These are phyloP conservation scores for Drusus annulatus DNA, from an alignment of 1,140 invertebrate species.

Conservation along the genomic window DNA sequence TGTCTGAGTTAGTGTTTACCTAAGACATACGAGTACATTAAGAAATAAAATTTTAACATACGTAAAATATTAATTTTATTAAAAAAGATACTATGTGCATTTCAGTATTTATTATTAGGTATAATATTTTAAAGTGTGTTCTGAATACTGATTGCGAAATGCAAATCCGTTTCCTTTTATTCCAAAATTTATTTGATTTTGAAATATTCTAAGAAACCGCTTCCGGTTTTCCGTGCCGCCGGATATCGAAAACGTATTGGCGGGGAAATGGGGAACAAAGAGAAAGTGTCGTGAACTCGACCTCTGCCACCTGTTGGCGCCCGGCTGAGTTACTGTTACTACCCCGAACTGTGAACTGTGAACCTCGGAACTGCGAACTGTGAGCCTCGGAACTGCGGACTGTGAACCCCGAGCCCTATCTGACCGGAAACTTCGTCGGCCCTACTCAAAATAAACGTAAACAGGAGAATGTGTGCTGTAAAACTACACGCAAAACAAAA, in stretches of 20 bases:
- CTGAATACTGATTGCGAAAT: no score
- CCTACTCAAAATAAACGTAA: background rate
- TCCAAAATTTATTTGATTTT: background rate
- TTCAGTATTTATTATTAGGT: no score
- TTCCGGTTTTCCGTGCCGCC: slow-evolving; percentile 9
- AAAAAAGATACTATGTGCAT: no score
- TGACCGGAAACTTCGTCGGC: slow-evolving; percentile 12
- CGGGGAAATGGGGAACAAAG: slow-evolving; percentile 45
- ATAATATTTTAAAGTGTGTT: no score
- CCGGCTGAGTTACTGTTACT: background rate
- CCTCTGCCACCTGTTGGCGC: slow-evolving; percentile 51
- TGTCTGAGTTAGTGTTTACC: no score
- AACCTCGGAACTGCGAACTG: slow-evolving; percentile 1
- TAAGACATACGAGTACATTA: no score
- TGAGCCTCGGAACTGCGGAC: background rate
- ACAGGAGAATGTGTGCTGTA: no score
- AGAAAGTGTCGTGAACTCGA: slow-evolving; percentile 43
- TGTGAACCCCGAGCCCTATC: background rate
- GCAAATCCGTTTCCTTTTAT: background rate
- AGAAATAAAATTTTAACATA: no score
- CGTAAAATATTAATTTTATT: no score
- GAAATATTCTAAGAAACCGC: background rate
- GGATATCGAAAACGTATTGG: slow-evolving; percentile 49
- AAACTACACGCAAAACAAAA: no score
- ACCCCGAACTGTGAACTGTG: background rate